Evolutionary conservation across 37 sponge, comb jelly and placozoan species (phyloP), one percentile per base, ranked within the genome.

Genomic region (Oscarella lobularis): DNA sequence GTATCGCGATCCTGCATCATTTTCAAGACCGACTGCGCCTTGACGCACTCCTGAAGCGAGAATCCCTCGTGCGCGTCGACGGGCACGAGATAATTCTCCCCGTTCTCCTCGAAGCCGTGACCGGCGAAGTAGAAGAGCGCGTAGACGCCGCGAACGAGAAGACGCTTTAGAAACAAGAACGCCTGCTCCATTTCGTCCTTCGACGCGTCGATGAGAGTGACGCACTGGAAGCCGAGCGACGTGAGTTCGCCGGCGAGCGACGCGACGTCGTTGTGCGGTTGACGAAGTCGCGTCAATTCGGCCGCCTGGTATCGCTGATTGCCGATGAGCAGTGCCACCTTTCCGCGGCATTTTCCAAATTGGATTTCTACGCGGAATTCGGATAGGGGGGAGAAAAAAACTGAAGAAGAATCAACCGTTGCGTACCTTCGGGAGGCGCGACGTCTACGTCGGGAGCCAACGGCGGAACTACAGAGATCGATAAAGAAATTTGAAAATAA

Each of bases 51-150:
- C 29, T 81, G 74, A 2, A 90, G 84, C 48, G 85, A 81, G 81
- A 89, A 84, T 73, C 87, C 87, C 73, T 81, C 68, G 66, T 85
- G 79, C 3, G 89, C 81, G 74, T 97, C 98, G 35, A 93, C 94
- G 0, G 89, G 83, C 88, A 96, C 90, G 85, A 97, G 84, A 74
- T 97, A 97, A 79, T 93, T 93, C 75, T 71, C 84, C 31, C 80
- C 73, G 67, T 86, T 84, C 36, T 76, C 68, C 81, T 97, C 91
- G 82, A 97, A 97, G 40, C 98, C 98, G 66, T 97, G 98, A 5
- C 98, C 98, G 39, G 94, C 98, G 85, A 93, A 97, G 87, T 93
- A 97, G 91, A 97, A 93, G 76, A 97, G 75, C 30, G 94, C 94
- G 38, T 97, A 92, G 40, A 97, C 94, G 29, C 90, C 90, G 39